Evolutionary conservation across 2,113 vertebrate species (phyloP), one percentile per base, ranked within the genome.

Genomic region (Hipposideros armiger): DNA sequence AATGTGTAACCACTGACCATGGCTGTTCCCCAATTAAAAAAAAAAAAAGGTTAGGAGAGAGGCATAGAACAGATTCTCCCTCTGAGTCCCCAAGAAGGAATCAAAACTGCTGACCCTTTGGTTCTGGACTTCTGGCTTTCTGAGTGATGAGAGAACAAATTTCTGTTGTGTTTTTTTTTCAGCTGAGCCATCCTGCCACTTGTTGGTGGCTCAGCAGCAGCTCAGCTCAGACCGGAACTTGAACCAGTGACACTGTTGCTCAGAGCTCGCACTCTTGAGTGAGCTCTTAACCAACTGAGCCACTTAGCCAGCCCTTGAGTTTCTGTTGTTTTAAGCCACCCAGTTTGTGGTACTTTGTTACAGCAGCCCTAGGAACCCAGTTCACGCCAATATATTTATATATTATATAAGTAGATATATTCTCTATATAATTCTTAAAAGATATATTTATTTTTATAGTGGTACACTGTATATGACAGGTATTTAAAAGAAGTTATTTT

Each of bases 401-500:
- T 91, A 52, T n/a, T 91, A 28, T 50, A 7, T 62, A 74, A 80
- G 19, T 50, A 86, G 54, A 36, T 58, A 54, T 45, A 45, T 69
- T 62, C 6, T 40, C 2, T 64, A 24, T 56, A 30, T 42, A 83
- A 92, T 78, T 28, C 17, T 83, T 47, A 62, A 22, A 70, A 74
- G 42, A 52, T 7, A 28, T 42, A 47, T 16, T 90, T 86, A 42
- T 86, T 87, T 88, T 76, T 92, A 42, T 17, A 36, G 20, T 85
- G 52, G 3, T 22, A 62, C 32, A 47, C 4, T 77, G 3, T 70
- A 7, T 64, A n/a, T 82, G 16, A 15, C 54, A 82, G 3, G 11
- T 67, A 66, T 42, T 67, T 87, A 72, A 78, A 19, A 78, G 40
- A 94, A 82, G 26, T 77, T 67, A 26, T 82, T 67, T 85, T 85